Conservation (phyloP, 23 tunicate genomes). For the Diplosoma virens region DNA sequence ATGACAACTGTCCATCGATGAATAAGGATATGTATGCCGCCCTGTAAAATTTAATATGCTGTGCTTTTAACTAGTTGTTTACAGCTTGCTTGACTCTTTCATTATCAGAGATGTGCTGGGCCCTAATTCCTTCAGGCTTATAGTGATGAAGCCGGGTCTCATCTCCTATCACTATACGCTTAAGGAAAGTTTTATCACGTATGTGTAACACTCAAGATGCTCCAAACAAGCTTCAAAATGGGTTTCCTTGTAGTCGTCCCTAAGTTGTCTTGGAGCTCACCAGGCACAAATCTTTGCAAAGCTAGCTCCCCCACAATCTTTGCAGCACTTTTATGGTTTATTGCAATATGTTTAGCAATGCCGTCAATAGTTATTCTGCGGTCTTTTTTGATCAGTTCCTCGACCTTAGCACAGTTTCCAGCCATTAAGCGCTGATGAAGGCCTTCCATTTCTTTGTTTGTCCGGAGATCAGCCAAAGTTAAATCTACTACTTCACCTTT, state of each 20-base stretch:
- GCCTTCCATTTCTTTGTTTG: neutral
- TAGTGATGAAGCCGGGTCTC: neutral
- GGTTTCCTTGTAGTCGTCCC: too few relatives aligned
- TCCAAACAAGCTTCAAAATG: neutral
- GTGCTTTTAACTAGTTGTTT: neutral
- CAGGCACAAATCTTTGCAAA: neutral
- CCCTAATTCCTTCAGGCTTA: conserved; percentile 16
- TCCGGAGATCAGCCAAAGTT: neutral
- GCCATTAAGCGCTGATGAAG: neutral
- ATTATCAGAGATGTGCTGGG: neutral
- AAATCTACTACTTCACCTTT: too few relatives aligned
- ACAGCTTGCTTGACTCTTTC: conserved; percentile 13
- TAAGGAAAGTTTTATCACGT: too few relatives aligned
- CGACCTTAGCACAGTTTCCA: too few relatives aligned
- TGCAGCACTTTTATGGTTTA: too few relatives aligned
- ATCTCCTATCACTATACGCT: conserved; percentile 8
- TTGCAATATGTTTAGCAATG: neutral
- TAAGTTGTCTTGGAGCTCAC: neutral
- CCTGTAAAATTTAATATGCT: conserved; percentile 11
- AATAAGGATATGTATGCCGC: conserved; percentile 24
- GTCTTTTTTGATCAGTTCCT: too few relatives aligned
- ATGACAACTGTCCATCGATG: conserved; percentile 6
- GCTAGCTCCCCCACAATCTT: too few relatives aligned
- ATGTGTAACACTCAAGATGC: neutral
- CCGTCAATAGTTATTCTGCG: neutral